Evolutionary conservation across 2,113 vertebrate genomes (phyloP).

Genomic region (Sander vitreus): DNA sequence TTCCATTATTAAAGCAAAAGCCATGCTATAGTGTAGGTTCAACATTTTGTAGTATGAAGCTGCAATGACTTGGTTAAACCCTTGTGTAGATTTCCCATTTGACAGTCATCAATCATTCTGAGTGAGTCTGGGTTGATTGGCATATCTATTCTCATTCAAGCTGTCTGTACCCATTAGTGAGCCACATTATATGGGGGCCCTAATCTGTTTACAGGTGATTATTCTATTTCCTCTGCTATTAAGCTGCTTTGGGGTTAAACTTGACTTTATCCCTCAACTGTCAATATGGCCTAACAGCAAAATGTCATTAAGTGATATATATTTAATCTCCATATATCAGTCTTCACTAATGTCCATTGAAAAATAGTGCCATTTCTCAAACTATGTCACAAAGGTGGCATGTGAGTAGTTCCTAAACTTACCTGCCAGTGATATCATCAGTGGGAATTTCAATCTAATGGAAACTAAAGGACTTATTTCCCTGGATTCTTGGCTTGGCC

Average conservation of each 20-base stretch:
- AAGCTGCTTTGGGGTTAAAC: conserved; percentile 47
- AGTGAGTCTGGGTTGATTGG: conserved; percentile 68
- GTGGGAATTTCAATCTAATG: conserved; percentile 46
- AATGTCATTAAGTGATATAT: conserved; percentile 53
- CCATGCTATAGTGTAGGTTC: not conserved
- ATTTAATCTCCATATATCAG: conserved; percentile 41
- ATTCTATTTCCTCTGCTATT: conserved; percentile 46
- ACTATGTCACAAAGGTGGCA: conserved; percentile 10
- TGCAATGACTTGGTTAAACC: conserved; percentile 15
- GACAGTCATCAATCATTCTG: conserved; percentile 79
- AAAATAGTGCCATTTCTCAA: not conserved
- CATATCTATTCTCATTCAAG: conserved; percentile 81
- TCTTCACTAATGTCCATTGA: not conserved
- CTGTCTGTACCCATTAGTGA: conserved; percentile 78
- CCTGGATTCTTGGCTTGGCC: conserved; percentile 1
- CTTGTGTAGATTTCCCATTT: conserved; percentile 50
- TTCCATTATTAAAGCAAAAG: not conserved
- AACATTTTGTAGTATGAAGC: not conserved
- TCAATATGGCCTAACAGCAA: conserved; percentile 52
- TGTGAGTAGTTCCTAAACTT: conserved; percentile 25
- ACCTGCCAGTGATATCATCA: conserved; percentile 38
- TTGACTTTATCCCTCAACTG: conserved; percentile 25
- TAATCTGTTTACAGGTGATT: conserved; percentile 66
- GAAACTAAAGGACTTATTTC: conserved; percentile 24
- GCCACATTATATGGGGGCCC: conserved; percentile 36